phyloP scores from a whole-genome alignment of 2,113 vertebrate species.

The Baryphthengus martii region DNA sequence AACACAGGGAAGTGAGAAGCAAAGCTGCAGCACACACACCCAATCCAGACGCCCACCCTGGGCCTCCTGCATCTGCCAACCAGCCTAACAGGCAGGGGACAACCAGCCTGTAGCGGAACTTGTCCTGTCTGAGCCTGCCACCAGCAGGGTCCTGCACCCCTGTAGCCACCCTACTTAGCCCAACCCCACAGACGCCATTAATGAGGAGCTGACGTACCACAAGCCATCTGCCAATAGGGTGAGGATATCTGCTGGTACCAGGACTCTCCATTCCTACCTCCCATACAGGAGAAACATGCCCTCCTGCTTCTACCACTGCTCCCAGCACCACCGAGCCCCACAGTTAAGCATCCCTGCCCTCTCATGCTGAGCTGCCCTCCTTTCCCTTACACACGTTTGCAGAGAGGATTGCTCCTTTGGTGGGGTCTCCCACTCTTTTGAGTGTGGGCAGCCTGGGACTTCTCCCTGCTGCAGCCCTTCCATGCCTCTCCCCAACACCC shows the following conservation, averaged over 20 bases:
- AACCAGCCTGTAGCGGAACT: background rate
- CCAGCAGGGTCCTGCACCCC: background rate
- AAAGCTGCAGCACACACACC: background rate
- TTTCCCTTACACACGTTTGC: fast-evolving
- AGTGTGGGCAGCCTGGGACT: fast-evolving
- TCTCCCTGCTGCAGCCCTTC: background rate
- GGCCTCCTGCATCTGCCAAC: background rate
- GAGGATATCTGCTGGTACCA: background rate
- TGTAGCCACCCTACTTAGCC: fast-evolving
- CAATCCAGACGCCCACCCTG: background rate
- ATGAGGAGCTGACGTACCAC: fast-evolving
- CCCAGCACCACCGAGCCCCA: background rate
- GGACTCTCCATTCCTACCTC: background rate
- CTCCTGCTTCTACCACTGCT: background rate
- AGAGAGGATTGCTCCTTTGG: background rate
- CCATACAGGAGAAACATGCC: fast-evolving
- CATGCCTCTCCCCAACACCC: background rate
- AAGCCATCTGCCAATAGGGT: fast-evolving
- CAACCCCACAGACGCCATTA: fast-evolving
- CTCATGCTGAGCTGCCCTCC: background rate
- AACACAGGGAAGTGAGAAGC: background rate
- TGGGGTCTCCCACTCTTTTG: fast-evolving
- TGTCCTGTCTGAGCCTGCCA: background rate
- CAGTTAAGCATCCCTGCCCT: background rate
- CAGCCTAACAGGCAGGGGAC: background rate